Evolutionary conservation across 30 jellyfish, hydroid and myxozoan genomes (phyloP).

Genomic region (Chironex yamaguchii): DNA sequence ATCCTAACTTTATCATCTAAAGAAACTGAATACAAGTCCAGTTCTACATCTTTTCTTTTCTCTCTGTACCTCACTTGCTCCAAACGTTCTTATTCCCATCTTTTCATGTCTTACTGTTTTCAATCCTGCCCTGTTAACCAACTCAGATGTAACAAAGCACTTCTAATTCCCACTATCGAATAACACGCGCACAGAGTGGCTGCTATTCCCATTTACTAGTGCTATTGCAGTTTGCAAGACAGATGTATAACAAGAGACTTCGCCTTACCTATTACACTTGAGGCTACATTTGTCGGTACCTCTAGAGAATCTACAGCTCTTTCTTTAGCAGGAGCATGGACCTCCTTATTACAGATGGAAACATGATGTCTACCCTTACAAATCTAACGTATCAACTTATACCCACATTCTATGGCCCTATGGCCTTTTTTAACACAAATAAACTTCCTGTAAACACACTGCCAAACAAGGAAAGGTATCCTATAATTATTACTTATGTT

Average conservation of each 20-base stretch:
- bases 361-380: background rate
- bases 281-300: background rate
- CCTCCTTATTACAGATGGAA: background rate
- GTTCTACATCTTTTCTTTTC: background rate
- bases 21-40: background rate
- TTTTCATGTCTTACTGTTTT: background rate
- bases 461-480: no score
- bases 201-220: background rate
- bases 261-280: background rate
- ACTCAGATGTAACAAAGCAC: slow-evolving; percentile 10
- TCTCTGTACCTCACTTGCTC: background rate
- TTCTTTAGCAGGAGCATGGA: no score
- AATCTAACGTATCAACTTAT: background rate
- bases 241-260: slow-evolving; percentile 16
- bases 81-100: slow-evolving; percentile 20
- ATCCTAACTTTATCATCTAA: background rate
- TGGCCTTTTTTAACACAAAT: background rate
- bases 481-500: no score
- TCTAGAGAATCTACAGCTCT: background rate
- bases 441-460: no score
- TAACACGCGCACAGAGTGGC: background rate
- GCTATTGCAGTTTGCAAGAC: slow-evolving; percentile 37
- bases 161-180: slow-evolving; percentile 4
- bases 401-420: background rate
- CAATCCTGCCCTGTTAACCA: slow-evolving; percentile 6